Evolutionary conservation across 1,140 invertebrate species (phyloP).

Genomic region (Macrotrachela quadricornifera): DNA sequence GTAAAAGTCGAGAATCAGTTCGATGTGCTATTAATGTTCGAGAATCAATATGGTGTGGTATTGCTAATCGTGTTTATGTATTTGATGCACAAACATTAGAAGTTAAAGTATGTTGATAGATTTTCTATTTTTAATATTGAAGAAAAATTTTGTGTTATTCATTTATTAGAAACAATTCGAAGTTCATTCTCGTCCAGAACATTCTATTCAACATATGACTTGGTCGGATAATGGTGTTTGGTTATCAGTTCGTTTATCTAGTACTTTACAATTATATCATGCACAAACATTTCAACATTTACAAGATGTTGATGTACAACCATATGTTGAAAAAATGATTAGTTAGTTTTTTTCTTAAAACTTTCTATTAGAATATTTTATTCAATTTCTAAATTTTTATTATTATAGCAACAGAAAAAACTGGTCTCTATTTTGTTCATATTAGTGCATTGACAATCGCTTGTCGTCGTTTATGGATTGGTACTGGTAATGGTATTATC

Average conservation of each 20-base stretch:
- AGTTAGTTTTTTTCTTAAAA: slow-evolving; percentile 32
- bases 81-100: slow-evolving; percentile 59
- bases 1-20: too few species aligned
- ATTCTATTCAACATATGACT: slow-evolving; percentile 69
- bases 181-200: slow-evolving; percentile 87
- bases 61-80: slow-evolving; percentile 81
- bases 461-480: slow-evolving; percentile 58
- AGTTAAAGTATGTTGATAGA: slow-evolving; percentile 39
- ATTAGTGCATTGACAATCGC: slow-evolving; percentile 84
- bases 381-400: neutral
- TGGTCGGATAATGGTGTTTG: slow-evolving; percentile 93
- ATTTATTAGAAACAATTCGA: slow-evolving; percentile 50
- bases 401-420: slow-evolving; percentile 57
- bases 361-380: neutral
- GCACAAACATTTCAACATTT: slow-evolving; percentile 86
- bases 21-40: slow-evolving; percentile 42
- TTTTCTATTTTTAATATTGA: neutral
- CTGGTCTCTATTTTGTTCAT: slow-evolving; percentile 85
- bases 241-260: slow-evolving; percentile 82
- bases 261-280: slow-evolving; percentile 77
- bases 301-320: slow-evolving; percentile 93
- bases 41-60: slow-evolving; percentile 89
- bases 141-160: neutral
- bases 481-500: slow-evolving; percentile 85
- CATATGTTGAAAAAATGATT: slow-evolving; percentile 93